Evolutionary conservation across 2,888 invertebrate genomes (phyloP).

Genomic region (Panzeria rudis): DNA sequence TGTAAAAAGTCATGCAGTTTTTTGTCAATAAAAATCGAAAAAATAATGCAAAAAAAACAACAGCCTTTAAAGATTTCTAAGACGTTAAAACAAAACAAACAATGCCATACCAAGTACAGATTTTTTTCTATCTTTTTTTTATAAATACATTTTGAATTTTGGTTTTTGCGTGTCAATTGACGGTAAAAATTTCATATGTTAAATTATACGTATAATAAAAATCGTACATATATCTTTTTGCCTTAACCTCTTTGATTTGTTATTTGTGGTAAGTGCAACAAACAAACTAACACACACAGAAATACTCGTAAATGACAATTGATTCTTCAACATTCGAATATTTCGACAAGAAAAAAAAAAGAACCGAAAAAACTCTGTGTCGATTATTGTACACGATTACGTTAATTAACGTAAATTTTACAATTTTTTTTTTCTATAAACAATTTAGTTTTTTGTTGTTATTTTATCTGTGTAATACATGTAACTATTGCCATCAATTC

Average conservation of each 20-base stretch:
- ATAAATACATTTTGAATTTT: constrained; percentile 37
- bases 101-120: constrained; percentile 9
- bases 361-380: constrained; percentile 41
- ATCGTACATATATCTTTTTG: constrained; percentile 60
- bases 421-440: constrained; percentile 48
- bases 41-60: constrained; percentile 14
- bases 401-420: constrained; percentile 72
- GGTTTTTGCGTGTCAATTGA: constrained; percentile 72
- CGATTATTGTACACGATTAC: constrained; percentile 72
- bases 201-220: constrained; percentile 69
- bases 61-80: constrained; percentile 47
- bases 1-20: constrained; percentile 70
- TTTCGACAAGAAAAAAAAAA: constrained; percentile 26
- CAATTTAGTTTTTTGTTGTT: constrained; percentile 35
- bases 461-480: constrained; percentile 62
- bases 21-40: constrained; percentile 33
- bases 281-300: constrained; percentile 5
- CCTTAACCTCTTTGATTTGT: constrained; percentile 71
- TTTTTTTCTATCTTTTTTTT: not conserved
- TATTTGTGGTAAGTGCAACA: constrained; percentile 53
- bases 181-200: constrained; percentile 70
- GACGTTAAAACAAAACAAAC: constrained; percentile 25
- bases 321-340: constrained; percentile 68
- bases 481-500: constrained; percentile 72
- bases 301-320: constrained; percentile 67